Evolutionary conservation across 2,113 vertebrate species (phyloP), one percentile per base, ranked within the genome.

Genomic region (Eurypyga helias): DNA sequence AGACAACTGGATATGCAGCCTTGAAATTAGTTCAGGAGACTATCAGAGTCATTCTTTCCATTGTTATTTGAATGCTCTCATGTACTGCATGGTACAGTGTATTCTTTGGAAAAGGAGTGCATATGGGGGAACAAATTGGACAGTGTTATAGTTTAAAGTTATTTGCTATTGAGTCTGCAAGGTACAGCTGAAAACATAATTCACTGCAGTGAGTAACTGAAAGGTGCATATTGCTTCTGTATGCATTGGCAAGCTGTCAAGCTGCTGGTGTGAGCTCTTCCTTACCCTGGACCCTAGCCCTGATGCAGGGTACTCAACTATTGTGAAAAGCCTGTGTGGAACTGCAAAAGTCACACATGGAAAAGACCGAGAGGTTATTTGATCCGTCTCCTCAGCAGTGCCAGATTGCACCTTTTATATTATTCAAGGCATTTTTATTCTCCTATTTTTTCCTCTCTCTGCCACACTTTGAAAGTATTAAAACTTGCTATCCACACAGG

Each of bases 11-110:
- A 95, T 87, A 96, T 41, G 65, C 52, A 91, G 66, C 91, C 79
- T 84, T 93, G 69, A 90, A 90, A 85, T 84, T 72, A 79, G 73
- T 38, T 93, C 77, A 79, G 49, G 52, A 94, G 87, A 92, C 1
- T 89, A 91, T 92, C 38, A 67, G 87, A 96, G 84, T 97, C 77
- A 97, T 96, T 97, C 36, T 97, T 97, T 97, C 95, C 95, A 96
- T 94, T 97, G 93, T 97, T 97, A 87, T 96, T 95, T 89, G 89
- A 93, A 91, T 0, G 1, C 77, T 62, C 52, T 91, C 83, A 85
- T 96, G n/a, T 95, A 97, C 93, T 79, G 83, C 86, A 73, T 57
- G 45, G 96, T 95, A 97, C 94, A 19, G 73, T 83, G 87, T 96
- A 97, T 97, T 97, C 95, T 96, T 95, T 94, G 95, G 93, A 95